Base-by-base conservation (phyloP, 2,797 vertebrate species). In the Cacajao melanocephalus region DNA sequence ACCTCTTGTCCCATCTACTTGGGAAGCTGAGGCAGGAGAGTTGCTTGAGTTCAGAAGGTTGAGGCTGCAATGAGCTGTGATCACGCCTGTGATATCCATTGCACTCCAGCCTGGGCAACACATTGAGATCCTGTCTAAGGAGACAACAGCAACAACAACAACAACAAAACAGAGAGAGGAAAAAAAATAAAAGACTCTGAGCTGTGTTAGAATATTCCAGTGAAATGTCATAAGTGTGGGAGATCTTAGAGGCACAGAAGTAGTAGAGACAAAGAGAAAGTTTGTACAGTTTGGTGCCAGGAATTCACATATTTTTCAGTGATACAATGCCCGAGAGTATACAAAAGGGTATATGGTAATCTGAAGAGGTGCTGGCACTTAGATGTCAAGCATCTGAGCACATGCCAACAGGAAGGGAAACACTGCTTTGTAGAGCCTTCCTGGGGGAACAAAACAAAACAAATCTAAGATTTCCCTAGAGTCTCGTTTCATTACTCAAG, bases 391-490 rank as follows among this genome's bases (percentile, higher is more conserved):
- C 44, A 30, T 87, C 28, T 93, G 87, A 87, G 20, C 41, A 64
- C 52, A 61, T 48, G 70, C 61, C 48, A 93, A 84, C 58, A 72
- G 50, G n/a, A 81, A 87, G 44, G 46, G 44, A 73, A 58, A 50
- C 30, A 75, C 28, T 7, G 1, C 58, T 94, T 61, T 95, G 3
- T 67, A 30, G 78, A 86, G 44, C 85, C 64, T 44, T 91, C n/a
- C 30, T 87, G 75, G 46, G 81, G 9, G 52, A 85, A 48, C 22
- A 84, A 92, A 87, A 41, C 64, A 88, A 95, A 94, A 78, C 36
- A 88, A 67, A 88, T 79, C 44, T 82, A 96, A 80, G 55, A 88
- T 94, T 95, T 96, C 76, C 48, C 4, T 61, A 76, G n/a, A 80
- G 70, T 76, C 26, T 88, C 83, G 5, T 55, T 57, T 33, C 33